Conservation (phyloP, 2,113 vertebrate genomes). For the Chlamydotis undulata region DNA sequence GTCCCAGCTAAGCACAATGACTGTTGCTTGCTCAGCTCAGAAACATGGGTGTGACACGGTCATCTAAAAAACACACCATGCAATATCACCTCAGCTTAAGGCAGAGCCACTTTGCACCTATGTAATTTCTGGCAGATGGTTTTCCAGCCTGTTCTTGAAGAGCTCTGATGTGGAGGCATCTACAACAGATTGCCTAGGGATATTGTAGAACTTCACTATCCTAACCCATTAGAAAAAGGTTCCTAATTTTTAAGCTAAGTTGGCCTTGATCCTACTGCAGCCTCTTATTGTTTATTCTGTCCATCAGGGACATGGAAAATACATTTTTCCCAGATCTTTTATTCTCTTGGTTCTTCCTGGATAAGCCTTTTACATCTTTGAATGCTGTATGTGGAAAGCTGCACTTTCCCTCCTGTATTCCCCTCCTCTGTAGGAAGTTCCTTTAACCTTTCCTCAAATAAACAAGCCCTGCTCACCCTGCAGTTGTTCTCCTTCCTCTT, state of each 20-base stretch:
- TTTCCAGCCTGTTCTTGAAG: background rate
- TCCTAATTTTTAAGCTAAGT: background rate
- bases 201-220: background rate
- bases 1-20: background rate
- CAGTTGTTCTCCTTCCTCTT: background rate
- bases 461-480: background rate
- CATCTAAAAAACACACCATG: background rate
- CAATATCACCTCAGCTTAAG: background rate
- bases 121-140: background rate
- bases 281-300: background rate
- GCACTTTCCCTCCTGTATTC: fast-evolving
- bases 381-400: background rate
- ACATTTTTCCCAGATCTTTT: background rate
- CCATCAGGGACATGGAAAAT: background rate
- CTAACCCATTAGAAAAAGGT: background rate
- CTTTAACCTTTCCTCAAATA: background rate
- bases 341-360: background rate
- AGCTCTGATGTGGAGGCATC: background rate
- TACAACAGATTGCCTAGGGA: background rate
- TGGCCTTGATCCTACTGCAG: background rate
- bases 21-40: background rate
- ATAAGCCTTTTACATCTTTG: background rate
- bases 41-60: background rate
- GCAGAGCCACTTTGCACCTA: background rate
- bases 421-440: background rate